A percentile compares a stretch with the other conserved stretches of the same genome.
These are phyloP conservation scores for Phalloptychus januarius DNA, from an alignment of 2,797 vertebrate species.

Conservation along the genomic window DNA sequence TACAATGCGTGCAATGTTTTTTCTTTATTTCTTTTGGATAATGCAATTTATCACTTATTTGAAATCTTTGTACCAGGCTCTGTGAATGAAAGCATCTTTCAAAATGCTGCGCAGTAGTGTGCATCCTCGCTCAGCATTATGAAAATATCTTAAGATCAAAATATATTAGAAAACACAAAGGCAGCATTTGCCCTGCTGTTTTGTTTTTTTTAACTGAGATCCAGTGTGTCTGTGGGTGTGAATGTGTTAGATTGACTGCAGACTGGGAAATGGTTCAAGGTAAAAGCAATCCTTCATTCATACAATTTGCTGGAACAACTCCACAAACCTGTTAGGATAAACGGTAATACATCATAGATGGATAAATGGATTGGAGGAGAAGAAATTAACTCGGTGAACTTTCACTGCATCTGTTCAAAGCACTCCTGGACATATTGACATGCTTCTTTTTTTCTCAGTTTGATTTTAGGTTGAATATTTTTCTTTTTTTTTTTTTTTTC, in stretches of 20 bases:
- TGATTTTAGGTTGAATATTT: not conserved
- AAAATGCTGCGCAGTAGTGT: not conserved
- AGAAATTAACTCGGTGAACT: slow-evolving; percentile 4
- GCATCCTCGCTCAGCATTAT: not conserved
- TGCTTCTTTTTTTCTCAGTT: not conserved
- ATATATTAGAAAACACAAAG: not conserved
- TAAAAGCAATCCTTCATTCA: slow-evolving; percentile 7
- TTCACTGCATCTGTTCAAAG: not conserved
- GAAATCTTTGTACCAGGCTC: too few relatives aligned
- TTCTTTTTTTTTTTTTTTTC: not conserved
- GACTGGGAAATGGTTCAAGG: slow-evolving; percentile 4
- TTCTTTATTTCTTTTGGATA: too few relatives aligned
- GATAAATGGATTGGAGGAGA: slow-evolving; percentile 5
- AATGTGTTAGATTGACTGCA: slow-evolving; percentile 12
- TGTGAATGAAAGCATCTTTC: not conserved
- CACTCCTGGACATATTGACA: not conserved
- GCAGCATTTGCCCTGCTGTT: not conserved
- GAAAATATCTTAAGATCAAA: not conserved
- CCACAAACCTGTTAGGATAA: slow-evolving; percentile 3
- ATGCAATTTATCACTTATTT: too few relatives aligned
- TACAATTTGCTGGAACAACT: slow-evolving; percentile 1
- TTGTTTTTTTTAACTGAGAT: not conserved
- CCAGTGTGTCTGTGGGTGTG: not conserved
- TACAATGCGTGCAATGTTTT: too few relatives aligned
- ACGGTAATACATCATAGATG: slow-evolving; percentile 3